Conservation (phyloP, 1,140 invertebrate species). For the Panagrolaimus sp. region DNA sequence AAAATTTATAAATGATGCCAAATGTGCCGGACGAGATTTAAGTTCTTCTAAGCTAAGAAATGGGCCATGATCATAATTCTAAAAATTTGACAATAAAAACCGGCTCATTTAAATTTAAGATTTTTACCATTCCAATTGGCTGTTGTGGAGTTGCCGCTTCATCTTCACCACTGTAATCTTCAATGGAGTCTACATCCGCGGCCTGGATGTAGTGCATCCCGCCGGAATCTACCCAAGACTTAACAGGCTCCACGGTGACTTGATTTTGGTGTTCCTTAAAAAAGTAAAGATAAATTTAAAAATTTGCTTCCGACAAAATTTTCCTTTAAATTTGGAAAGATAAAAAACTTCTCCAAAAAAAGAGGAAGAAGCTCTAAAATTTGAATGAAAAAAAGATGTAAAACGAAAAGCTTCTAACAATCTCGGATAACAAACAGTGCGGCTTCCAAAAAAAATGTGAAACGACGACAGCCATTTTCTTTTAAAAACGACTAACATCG, state of each 20-base stretch:
- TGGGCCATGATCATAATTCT: constrained; percentile 16
- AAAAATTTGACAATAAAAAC: neutral
- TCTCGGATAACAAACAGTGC: constrained; percentile 18
- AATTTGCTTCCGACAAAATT: too few relatives aligned
- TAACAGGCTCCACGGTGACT: constrained; percentile 31
- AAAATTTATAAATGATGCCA: constrained; percentile 37
- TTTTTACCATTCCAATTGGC: neutral
- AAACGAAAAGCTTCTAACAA: constrained; percentile 16
- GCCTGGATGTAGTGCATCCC: constrained; percentile 40
- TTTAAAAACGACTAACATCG: neutral
- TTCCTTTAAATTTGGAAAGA: neutral
- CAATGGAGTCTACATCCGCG: constrained; percentile 27
- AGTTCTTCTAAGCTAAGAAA: constrained; percentile 36
- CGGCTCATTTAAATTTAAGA: too few relatives aligned
- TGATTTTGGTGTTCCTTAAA: constrained; percentile 17
- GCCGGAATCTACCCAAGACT: constrained; percentile 40
- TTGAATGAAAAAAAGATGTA: constrained; percentile 2
- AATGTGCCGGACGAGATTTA: constrained; percentile 28
- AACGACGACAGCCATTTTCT: constrained; percentile 7
- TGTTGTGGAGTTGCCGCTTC: constrained; percentile 22
- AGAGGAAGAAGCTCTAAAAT: neutral
- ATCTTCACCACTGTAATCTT: constrained; percentile 23
- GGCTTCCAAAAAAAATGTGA: neutral
- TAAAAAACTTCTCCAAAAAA: neutral
- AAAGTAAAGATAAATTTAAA: too few relatives aligned